Conservation (phyloP, 92 coral and sea anemone species). For the Porites cylindrica region DNA sequence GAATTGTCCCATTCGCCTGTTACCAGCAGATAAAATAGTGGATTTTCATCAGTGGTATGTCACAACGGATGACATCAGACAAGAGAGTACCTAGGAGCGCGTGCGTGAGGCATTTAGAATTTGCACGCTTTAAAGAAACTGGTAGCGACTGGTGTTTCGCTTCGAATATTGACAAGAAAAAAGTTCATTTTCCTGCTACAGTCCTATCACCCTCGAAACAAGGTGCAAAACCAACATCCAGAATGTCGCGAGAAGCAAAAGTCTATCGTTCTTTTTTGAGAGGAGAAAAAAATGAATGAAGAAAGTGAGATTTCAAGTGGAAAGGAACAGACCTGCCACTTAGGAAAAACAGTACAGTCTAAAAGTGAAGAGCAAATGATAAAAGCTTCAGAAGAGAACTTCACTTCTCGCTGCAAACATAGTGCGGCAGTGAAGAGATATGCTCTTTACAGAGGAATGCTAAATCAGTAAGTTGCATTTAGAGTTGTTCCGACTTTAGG, state of each 20-base stretch:
- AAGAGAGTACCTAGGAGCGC: neutral
- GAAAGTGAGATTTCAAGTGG: neutral
- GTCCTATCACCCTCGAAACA: neutral
- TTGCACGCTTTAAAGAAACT: constrained; percentile 9
- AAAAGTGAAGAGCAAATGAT: neutral
- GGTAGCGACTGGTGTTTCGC: neutral
- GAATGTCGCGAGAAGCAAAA: neutral
- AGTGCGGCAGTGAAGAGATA: constrained; percentile 31
- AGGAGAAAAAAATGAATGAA: neutral
- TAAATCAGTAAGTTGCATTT: constrained; percentile 32
- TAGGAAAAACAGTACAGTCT: neutral
- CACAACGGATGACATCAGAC: neutral
- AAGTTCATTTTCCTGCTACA: neutral
- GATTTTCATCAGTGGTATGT: neutral
- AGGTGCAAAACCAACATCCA: neutral
- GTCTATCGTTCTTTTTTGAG: constrained; percentile 11
- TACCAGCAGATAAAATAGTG: neutral
- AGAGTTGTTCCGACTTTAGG: neutral
- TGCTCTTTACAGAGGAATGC: constrained; percentile 49
- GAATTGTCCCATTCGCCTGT: neutral
- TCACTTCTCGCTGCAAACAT: neutral
- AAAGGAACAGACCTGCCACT: neutral
- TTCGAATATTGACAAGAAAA: neutral
- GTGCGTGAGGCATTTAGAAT: constrained; percentile 7
- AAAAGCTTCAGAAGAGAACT: neutral